Conservation (phyloP, 2,113 vertebrate genomes). For the Tragelaphus buxtoni region DNA sequence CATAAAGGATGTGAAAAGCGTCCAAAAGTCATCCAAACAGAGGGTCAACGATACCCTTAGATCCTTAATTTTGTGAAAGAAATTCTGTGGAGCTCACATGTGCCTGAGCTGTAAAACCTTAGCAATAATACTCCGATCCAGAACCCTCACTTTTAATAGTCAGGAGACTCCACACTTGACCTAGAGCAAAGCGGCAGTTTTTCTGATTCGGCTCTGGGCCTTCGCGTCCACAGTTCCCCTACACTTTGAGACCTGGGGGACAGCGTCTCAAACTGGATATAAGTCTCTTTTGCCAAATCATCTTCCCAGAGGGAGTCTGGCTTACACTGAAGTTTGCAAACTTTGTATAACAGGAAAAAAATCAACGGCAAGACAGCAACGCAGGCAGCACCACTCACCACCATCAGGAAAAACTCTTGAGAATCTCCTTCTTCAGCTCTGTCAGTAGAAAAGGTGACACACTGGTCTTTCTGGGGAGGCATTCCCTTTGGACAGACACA, state of each 20-base stretch:
- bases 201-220: conserved; percentile 89
- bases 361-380: conserved; percentile 85
- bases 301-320: conserved; percentile 75
- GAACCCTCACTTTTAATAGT: conserved; percentile 90
- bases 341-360: conserved; percentile 91
- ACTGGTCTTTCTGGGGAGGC: conserved; percentile 87
- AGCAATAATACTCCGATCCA: conserved; percentile 89
- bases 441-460: conserved; percentile 90
- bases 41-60: neutral
- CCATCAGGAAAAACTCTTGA: conserved; percentile 79
- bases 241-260: conserved; percentile 87
- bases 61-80: neutral
- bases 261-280: conserved; percentile 94
- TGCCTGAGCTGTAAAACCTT: conserved; percentile 42
- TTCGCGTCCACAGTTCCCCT: conserved; percentile 89
- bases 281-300: conserved; percentile 92
- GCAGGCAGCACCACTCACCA: conserved; percentile 85
- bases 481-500: conserved; percentile 89
- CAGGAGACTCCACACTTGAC: conserved; percentile 91
- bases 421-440: conserved; percentile 59
- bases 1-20: neutral
- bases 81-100: neutral
- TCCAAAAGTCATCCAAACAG: neutral
- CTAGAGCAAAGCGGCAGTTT: conserved; percentile 90
- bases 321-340: conserved; percentile 86